Conservation (phyloP, 2,888 invertebrate species). For the Agrotis puta region DNA sequence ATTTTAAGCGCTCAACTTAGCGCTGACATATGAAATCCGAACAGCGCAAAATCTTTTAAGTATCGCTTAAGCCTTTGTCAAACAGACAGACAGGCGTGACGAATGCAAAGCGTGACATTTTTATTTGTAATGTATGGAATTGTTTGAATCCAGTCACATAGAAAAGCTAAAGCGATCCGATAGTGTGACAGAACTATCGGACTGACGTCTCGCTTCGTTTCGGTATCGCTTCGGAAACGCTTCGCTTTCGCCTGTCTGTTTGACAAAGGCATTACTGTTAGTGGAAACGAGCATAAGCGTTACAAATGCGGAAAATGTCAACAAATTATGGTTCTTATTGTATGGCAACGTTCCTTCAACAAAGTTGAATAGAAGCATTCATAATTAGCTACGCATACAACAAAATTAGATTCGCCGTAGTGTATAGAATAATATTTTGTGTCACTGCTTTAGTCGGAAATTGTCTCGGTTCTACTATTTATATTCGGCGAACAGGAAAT, state of each 20-base stretch:
- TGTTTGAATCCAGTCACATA: too few relatives aligned
- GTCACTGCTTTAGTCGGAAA: constrained; percentile 33
- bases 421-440: constrained; percentile 7
- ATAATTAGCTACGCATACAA: constrained; percentile 32
- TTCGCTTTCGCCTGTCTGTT: too few relatives aligned
- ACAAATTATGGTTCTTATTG: constrained; percentile 30
- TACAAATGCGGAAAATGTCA: constrained; percentile 33
- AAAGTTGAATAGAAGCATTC: constrained; percentile 21
- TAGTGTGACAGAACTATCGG: too few relatives aligned
- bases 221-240: too few relatives aligned
- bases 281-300: constrained; percentile 15
- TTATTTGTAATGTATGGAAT: too few relatives aligned
- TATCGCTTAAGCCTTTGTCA: too few relatives aligned
- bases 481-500: background rate
- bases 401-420: constrained; percentile 17
- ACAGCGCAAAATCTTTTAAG: background rate
- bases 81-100: too few relatives aligned
- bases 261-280: too few relatives aligned
- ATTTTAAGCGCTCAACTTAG: background rate
- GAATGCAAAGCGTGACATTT: too few relatives aligned
- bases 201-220: too few relatives aligned
- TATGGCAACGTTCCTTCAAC: constrained; percentile 20
- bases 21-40: background rate
- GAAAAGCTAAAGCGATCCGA: too few relatives aligned
- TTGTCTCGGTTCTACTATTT: constrained; percentile 13